Base-by-base conservation (phyloP, 2,113 vertebrate genomes). In the Progne subis region DNA sequence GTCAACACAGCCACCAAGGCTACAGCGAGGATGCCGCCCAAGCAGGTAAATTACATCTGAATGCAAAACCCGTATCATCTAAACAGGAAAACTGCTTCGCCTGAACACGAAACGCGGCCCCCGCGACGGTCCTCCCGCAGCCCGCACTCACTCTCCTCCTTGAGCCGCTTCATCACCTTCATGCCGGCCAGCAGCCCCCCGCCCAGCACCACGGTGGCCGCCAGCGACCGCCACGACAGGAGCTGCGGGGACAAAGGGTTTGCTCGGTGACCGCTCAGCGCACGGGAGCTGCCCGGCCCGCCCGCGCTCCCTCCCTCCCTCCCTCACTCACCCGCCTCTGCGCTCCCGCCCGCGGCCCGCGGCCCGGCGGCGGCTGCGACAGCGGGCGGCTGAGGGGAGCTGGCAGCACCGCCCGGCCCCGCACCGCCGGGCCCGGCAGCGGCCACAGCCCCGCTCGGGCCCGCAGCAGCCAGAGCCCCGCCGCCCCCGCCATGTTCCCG, bases 171-270 rank as follows among this genome's bases (percentile, higher is more conserved):
- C 64, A 99, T 94, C 76, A 97, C 98, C 80, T 99, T 99, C 99
- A 99, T 99, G 41, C 75, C 98, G 59, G 94, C 98, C 75, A 99
- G 93, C 79, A 99, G 86, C n/a, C 97, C 89, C 29, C 99, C 99
- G 8, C 99, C 99, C 26, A 99, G 63, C 14, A 98, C 98, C 95
- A 98, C 98, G 0, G 99, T 99, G 55, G 99, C 19, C 1, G 97
- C 99, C 88, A 99, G 98, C 57, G 99, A 99, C 94, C 98, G 99
- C 99, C 99, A 99, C 2, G 99, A 98, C 87, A 99, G 99, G 43
- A 99, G 98, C 99, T 99, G 98, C 46, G 74, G 86, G 86, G 55
- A 86, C 86, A 94, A 92, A 70, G 68, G 6, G 37, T 37, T 37
- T 37, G 37, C 37, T 37, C 31, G 83, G 79, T 17, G 84, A 44